Conservation (phyloP, 2,888 invertebrate species). For the Catotricha subobsoleta region DNA sequence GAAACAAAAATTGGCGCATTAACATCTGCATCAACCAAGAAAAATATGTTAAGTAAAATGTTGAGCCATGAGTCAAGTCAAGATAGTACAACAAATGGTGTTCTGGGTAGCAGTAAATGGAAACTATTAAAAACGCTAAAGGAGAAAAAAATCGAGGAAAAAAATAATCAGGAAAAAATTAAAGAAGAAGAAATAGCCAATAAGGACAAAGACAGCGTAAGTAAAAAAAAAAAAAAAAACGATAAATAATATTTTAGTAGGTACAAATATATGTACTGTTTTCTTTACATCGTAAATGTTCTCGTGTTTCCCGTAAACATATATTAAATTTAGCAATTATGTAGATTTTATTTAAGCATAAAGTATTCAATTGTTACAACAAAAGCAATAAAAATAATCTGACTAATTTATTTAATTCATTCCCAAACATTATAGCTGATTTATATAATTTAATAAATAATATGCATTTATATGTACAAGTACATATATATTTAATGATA, state of each 20-base stretch:
- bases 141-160: conserved; percentile 77
- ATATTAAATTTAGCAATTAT: no score
- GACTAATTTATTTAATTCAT: no score
- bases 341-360: no score
- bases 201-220: conserved; percentile 52
- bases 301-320: no score
- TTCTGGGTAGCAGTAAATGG: conserved; percentile 73
- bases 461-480: no score
- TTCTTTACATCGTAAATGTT: no score
- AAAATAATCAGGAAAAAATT: conserved; percentile 48
- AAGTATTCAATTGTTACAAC: no score
- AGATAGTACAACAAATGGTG: conserved; percentile 32
- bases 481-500: no score
- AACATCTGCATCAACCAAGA: neutral
- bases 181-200: conserved; percentile 40
- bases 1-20: no score
- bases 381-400: no score
- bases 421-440: no score
- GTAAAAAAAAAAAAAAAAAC: conserved; percentile 18
- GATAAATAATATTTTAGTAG: neutral
- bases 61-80: conserved; percentile 23
- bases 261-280: neutral
- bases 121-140: conserved; percentile 76
- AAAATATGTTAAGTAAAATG: conserved; percentile 7
- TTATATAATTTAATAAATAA: no score